A percentile compares a stretch with the other conserved stretches of the same genome.
phyloP scores from a whole-genome alignment of 2,888 invertebrate genomes.

The Cotesia congregata region DNA sequence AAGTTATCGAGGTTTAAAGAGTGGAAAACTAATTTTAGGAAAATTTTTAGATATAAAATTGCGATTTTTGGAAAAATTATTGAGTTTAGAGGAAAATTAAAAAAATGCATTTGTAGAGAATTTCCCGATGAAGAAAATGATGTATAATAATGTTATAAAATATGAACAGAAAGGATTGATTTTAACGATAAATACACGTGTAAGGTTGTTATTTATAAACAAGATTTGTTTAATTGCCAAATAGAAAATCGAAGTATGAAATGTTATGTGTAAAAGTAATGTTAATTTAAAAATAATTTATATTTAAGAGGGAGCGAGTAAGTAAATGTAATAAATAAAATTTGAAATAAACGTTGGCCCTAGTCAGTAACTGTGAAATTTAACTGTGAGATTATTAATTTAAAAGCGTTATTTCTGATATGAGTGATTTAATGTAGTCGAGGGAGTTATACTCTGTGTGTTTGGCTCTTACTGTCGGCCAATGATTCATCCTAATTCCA shows the following conservation, averaged over 20 bases:
- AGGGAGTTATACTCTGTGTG: constrained; percentile 23
- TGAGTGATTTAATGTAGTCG: constrained; percentile 61
- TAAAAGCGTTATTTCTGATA: constrained; percentile 66
- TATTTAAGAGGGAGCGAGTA: not conserved
- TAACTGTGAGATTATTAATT: constrained; percentile 61
- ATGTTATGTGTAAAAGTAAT: too few relatives aligned
- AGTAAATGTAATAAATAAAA: constrained; percentile 11
- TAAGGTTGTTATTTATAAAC: too few relatives aligned
- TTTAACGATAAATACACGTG: too few relatives aligned
- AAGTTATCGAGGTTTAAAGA: not conserved
- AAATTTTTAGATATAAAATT: not conserved
- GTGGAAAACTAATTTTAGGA: not conserved
- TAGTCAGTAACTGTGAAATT: not conserved
- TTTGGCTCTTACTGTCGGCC: not conserved
- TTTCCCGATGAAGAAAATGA: not conserved
- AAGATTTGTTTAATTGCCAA: too few relatives aligned
- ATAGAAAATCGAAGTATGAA: too few relatives aligned
- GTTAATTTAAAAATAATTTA: not conserved
- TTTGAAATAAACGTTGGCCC: constrained; percentile 12
- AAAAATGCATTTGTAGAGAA: not conserved
- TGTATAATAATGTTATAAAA: not conserved
- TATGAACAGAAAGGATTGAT: too few relatives aligned
- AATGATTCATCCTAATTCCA: constrained; percentile 5
- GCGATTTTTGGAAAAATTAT: not conserved
- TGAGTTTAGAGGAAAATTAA: not conserved